Base-by-base conservation (phyloP, 2,113 vertebrate species). In the Melanotaenia duboulayi region DNA sequence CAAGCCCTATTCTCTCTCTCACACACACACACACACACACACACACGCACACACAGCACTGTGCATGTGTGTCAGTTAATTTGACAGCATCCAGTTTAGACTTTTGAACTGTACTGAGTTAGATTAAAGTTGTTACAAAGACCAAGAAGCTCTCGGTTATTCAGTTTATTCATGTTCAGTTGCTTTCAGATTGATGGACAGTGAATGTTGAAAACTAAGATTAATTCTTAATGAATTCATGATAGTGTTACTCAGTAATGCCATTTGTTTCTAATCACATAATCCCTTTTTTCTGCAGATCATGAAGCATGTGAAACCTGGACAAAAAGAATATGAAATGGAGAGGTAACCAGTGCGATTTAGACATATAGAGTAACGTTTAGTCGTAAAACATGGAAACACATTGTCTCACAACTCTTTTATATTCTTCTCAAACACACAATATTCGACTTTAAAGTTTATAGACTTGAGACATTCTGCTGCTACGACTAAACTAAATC, bases 251-350 rank as follows among this genome's bases (percentile, higher is more conserved):
- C 16, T 17, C 17, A 48, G 17, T 48, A 7, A 19, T 8, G 44
- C n/a, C 44, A 19, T 19, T 7, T 58, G n/a, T 54, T 17, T 14
- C 16, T 49, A 25, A 50, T 70, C 20, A 20, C 23, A 20, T 65
- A 1, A 25, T 50, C 7, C 14, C 19, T 39, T 52, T 44, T 63
- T 22, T 8, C 70, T 72, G 6, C 46, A 94, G 92, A 9, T 94
- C 49, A 93, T 94, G 92, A 93, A 91, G 74, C 16, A 84, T n/a
- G 89, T 92, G 44, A 91, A 71, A 78, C 84, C 91, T 32, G 91
- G 92, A 66, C 76, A 79, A 16, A 87, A 89, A 35, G 92, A 94
- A 70, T 94, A 92, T 83, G 92, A 93, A 83, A 92, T 93, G 90
- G 92, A 94, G 68, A 94, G 92, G 92, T 92, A 57, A 68, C 70